Evolutionary conservation across 2,888 invertebrate genomes (phyloP), one percentile per base, ranked within the genome.

Genomic region (Temnothorax unifasciatus): DNA sequence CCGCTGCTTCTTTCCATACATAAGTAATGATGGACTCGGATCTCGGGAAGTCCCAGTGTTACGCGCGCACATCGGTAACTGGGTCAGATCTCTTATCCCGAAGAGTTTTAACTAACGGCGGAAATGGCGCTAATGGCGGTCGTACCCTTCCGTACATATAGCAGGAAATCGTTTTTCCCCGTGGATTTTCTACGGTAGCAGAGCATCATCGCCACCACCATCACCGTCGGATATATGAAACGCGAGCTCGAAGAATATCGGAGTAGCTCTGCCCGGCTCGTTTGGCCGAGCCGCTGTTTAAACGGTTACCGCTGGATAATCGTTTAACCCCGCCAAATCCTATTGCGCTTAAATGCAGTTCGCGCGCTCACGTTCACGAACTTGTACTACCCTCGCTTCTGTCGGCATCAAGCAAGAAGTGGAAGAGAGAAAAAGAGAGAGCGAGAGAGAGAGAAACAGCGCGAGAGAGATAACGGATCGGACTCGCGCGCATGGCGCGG

Each of bases 11-110:
- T 54, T 82, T 57, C 34, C 64, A 73, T 85, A 54, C 69, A 77
- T 76, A 73, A 74, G 82, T 81, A 86, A 86, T 81, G 86, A 73
- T 41, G 21, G 63, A 75, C 44, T 38, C 68, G 61, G 83, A 64
- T 75, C 69, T 47, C 29, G 83, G 44, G 4, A 25, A 41, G 66
- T 61, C n/a, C 69, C 50, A 59, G 47, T 25, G 79, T 71, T 79
- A 47, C 57, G 79, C 71, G 79, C 57, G 79, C 41, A 34, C 57
- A 71, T 59, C 44, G 44, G 71, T 59, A 79, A 59, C 79, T 47
- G 41, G 71, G 79, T 79, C 79, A 47, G 57, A 79, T 71, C 71
- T 79, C 79, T 79, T 79, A 69, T 69, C 79, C 71, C 52, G 54
- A 21, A 11, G 44, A 79, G 73, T 79, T 79, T 71, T 79, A 79